Base-by-base conservation (phyloP, 2,797 vertebrate genomes). In the Picus viridis region DNA sequence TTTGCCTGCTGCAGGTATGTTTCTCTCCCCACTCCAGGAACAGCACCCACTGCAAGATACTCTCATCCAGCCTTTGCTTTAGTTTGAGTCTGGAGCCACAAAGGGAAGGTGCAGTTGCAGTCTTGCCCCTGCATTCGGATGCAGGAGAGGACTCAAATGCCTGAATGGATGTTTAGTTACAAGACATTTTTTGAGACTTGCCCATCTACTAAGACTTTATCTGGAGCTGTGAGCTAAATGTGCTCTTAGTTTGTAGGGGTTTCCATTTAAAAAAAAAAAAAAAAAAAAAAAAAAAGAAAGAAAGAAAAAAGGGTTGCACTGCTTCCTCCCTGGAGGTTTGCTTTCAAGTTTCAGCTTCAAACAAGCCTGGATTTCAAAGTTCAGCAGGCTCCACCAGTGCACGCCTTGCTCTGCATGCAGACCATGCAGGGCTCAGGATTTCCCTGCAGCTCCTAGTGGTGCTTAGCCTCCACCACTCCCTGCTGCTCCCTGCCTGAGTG, bases 321-420 rank as follows among this genome's bases (percentile, higher is more conserved):
- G 26, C 67, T 93, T 88, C 76, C 43, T 92, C 83, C 85, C 89
- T 76, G 41, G 81, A 92, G 89, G 62, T 76, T 83, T 86, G 32
- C 85, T 96, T 96, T 92, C 83, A 95, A 94, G 87, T 89, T 84
- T 76, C 68, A 73, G 45, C 90, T 90, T 93, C 92, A 95, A 76
- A 95, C 63, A 36, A 88, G 64, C 32, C 57, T 73, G 73, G 76
- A 78, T 96, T 94, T 95, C 89, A 62, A 89, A 94, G 89, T 93
- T 64, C 39, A 83, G 39, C 86, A 29, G 83, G 47, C 53, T 87
- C 32, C 24, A 43, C 23, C 30, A 74, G 30, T 2, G 1, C 11
- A 13, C 5, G 1, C 5, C 3, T 27, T 27, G 43, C 17, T 93
- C 79, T 78, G 58, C 85, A 61, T 39, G 68, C 82, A 79, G 69